Base-by-base conservation (phyloP, 2,113 vertebrate species). In the Glaucomys volans region DNA sequence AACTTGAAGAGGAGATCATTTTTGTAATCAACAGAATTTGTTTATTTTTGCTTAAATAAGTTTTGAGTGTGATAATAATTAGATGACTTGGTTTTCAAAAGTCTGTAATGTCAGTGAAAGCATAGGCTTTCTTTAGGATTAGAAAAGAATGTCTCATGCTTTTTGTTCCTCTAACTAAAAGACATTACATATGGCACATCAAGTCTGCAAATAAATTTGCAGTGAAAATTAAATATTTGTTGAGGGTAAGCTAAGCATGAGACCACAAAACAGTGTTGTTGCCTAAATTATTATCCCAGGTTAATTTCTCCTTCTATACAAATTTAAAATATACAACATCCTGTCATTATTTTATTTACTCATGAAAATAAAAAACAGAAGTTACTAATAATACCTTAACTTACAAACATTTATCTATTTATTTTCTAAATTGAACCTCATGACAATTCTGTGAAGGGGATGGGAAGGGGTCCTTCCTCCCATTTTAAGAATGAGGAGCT, bases 121-220 rank as follows among this genome's bases (percentile, higher is more conserved):
- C 4, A 42, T 1, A 87, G 50, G 10, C 13, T 79, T 32, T 72
- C 64, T 85, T 82, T 40, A 8, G 35, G 32, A 71, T 75, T 87
- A 71, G 57, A 8, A 95, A 88, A 95, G 6, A 44, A 40, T 50
- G 5, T 14, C 11, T 77, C 1, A 28, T 79, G 12, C 24, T 77
- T 95, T 77, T 54, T 24, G 22, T 75, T 47, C 77, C 93, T 79
- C 87, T 85, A 26, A 83, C 8, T 37, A 79, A 87, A 93, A 75
- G 14, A 5, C 71, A 79, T 9, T 17, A 71, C 67, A 12, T 44
- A 47, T 5, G 32, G 30, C 17, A 37, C 4, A 71, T 42, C 7
- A 40, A 47, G 6, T 88, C 50, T 62, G 50, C 32, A n/a, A n/a
- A n/a, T 30, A 74, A 85, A 79, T 79, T 64, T 69, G 4, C n/a